These are phyloP conservation scores for Cantharis flavilabris DNA, from an alignment of 2,888 invertebrate genomes.

Conservation along the genomic window DNA sequence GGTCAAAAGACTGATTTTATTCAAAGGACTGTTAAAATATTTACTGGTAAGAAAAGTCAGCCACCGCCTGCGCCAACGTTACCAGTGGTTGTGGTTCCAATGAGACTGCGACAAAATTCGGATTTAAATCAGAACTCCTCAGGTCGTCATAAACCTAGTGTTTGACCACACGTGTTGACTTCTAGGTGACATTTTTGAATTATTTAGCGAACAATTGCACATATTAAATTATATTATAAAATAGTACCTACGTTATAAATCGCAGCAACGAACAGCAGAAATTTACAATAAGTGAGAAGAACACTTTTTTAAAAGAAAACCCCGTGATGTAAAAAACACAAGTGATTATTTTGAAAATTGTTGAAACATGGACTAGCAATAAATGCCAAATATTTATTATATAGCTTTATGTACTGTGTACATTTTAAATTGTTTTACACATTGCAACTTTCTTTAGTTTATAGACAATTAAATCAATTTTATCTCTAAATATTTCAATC, in stretches of 20 bases:
- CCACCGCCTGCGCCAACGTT: conserved; percentile 48
- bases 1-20: conserved; percentile 58
- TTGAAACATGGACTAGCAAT: conserved; percentile 29
- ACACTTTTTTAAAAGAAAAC: conserved; percentile 50
- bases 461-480: conserved; percentile 8
- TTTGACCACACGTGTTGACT: conserved; percentile 54
- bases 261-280: conserved; percentile 45
- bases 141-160: conserved; percentile 45
- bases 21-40: conserved; percentile 59
- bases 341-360: conserved; percentile 32
- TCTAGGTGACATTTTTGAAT: conserved; percentile 52
- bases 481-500: conserved; percentile 27
- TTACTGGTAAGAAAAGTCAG: conserved; percentile 51
- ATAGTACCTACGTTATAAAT: conserved; percentile 38
- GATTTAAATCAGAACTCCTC: conserved; percentile 28
- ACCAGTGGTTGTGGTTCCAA: conserved; percentile 53
- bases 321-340: conserved; percentile 37
- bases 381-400: conserved; percentile 37
- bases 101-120: conserved; percentile 41
- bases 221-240: conserved; percentile 39
- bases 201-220: conserved; percentile 48
- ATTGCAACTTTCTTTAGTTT: conserved; percentile 24
- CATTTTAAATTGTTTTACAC: conserved; percentile 38
- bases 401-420: conserved; percentile 52
- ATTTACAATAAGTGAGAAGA: conserved; percentile 34